Evolutionary conservation across 2,888 invertebrate genomes (phyloP).

Genomic region (Teinopalpus imperialis): DNA sequence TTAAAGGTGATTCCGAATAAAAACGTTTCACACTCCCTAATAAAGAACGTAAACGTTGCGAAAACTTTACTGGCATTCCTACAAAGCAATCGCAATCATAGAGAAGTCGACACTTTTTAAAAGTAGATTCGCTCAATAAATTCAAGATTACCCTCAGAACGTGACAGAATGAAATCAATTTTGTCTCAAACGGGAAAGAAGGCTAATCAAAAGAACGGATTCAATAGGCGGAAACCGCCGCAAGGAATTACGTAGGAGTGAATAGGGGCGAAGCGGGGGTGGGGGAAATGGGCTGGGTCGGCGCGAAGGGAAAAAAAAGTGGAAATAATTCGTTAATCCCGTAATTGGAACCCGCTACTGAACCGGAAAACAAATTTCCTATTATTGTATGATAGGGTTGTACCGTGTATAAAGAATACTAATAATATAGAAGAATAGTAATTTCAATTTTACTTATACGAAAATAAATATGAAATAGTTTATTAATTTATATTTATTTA

Average conservation of each 20-base stretch:
- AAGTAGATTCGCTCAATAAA: constrained; percentile 58
- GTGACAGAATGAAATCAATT: constrained; percentile 65
- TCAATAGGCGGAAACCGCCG: constrained; percentile 78
- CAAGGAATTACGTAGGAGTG: constrained; percentile 51
- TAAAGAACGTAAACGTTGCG: too few species aligned
- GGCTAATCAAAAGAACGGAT: constrained; percentile 75
- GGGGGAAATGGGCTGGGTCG: constrained; percentile 36
- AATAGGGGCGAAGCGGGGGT: constrained; percentile 32
- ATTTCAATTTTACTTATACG: too few species aligned
- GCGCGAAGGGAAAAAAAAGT: constrained; percentile 61
- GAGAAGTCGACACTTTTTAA: constrained; percentile 34
- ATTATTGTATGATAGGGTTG: constrained; percentile 71
- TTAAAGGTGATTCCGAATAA: too few species aligned
- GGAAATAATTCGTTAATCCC: constrained; percentile 82
- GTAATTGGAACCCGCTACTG: constrained; percentile 80
- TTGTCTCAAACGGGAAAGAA: constrained; percentile 74
- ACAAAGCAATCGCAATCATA: constrained; percentile 6
- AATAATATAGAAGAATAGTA: too few species aligned
- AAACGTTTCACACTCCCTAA: too few species aligned
- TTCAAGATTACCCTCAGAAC: constrained; percentile 54
- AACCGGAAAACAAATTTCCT: constrained; percentile 83
- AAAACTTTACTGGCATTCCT: too few species aligned
- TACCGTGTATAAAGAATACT: too few species aligned
- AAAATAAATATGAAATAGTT: too few species aligned
- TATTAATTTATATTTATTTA: too few species aligned